Evolutionary conservation across 2,888 invertebrate genomes (phyloP), one percentile per base, ranked within the genome.

Genomic region (Merodon equestris): DNA sequence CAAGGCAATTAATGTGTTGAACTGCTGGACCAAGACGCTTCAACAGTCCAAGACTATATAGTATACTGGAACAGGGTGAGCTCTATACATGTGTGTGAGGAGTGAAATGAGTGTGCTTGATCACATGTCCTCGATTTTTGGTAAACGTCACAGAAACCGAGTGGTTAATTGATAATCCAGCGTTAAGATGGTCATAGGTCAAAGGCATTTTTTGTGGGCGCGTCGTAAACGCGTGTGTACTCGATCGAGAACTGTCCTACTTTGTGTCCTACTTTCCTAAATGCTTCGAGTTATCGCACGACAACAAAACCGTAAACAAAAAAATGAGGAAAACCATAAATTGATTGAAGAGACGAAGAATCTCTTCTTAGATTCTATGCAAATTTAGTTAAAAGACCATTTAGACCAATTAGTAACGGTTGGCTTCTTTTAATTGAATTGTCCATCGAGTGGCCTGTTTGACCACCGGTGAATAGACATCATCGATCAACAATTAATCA

Each of bases 351-450:
- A n/a, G n/a, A n/a, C n/a, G n/a, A n/a, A n/a, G n/a, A 68, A 36
- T 51, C 17, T 12, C 44, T 7, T 61, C n/a, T 47, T 61, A 63
- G 56, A 56, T 56, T 71, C 44, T 50, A 50, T 48, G 56, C 61
- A 44, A 61, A 60, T 61, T 60, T 60, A 48, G 56, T 71, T 63
- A 56, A 61, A 14, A 48, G 56, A 19, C 27, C 66, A 66, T 66
- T 66, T 54, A 42, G 56, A 47, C 15, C 66, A 38, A 47, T 56
- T 7, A 27, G 3, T 7, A 66, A 58, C 17, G 36, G 45, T 10
- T 15, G 45, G 15, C 15, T 45, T 36, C 19, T n/a, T 58, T 45
- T 44, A 56, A 27, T 56, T 66, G 14, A 56, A 61, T 71, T 71
- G 56, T 61, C 42, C 60, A 36, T 48, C 42, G 15, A 45, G 36